Evolutionary conservation across 2,113 vertebrate species (phyloP), one percentile per base, ranked within the genome.

Genomic region (Poicephalus meyeri): DNA sequence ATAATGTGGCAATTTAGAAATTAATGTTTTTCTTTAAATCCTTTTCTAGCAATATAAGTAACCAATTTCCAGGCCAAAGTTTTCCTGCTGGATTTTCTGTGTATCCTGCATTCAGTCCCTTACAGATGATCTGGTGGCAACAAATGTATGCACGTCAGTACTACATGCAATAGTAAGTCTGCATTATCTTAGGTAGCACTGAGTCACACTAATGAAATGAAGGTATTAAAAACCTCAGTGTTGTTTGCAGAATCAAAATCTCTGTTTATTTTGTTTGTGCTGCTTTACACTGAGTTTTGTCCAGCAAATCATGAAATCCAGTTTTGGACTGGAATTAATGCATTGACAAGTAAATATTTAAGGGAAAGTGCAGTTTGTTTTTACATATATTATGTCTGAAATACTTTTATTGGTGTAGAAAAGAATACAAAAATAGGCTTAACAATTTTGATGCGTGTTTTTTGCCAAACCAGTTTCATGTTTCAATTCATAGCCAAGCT

Each of bases 81-180:
- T 93, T 94, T 61, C 93, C 98, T 31, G 89, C 98, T 80, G 98
- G 97, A 56, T 96, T 98, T 96, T 98, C 98, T 5, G 9, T 96
- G 17, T 99, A 99, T 70, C 98, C 99, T 26, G 97, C 98, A 33
- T 98, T 99, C 97, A 99, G 97, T 97, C 98, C 99, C 20, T 97
- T 99, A 74, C 98, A 99, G 76, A 98, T 99, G 98, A 98, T 99
- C 94, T 99, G 99, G 99, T 99, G 99, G 99, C 99, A 99, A 87
- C 99, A 99, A 96, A 98, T 99, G 98, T 99, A 99, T 18, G 99
- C 98, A 9, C 99, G 98, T 5, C 99, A 99, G 80, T 99, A 99
- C 97, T 99, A 99, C 88, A 98, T 99, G 99, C 99, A 99, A 70
- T 99, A 99, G 99, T 99, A 98, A 99, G 99, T 99, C 86, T 82